These are phyloP conservation scores for Hyla sarda DNA, from an alignment of 2,113 vertebrate species.

Conservation along the genomic window DNA sequence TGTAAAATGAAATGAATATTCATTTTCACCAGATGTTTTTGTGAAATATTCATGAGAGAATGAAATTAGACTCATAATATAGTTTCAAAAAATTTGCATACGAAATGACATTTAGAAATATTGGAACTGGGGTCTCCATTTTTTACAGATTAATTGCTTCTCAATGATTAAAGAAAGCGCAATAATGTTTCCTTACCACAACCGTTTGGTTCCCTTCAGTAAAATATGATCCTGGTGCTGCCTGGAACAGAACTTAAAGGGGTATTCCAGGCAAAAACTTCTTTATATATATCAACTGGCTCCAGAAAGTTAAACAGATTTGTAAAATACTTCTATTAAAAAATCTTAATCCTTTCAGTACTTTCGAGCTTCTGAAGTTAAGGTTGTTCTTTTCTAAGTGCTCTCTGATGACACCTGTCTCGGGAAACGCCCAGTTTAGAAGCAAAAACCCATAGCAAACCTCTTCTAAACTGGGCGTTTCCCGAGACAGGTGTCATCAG, in stretches of 20 bases:
- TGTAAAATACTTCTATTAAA: too few species aligned
- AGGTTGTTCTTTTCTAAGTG: too few species aligned
- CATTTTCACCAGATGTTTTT: slow-evolving; percentile 55
- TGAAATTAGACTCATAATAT: slow-evolving; percentile 52
- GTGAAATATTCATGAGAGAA: slow-evolving; percentile 51
- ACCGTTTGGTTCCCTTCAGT: not conserved
- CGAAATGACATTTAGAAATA: slow-evolving; percentile 52
- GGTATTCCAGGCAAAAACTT: too few species aligned
- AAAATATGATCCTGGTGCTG: not conserved
- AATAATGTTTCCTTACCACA: slow-evolving; percentile 34
- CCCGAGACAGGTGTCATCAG: too few species aligned
- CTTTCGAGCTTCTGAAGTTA: too few species aligned
- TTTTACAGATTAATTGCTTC: slow-evolving; percentile 48
- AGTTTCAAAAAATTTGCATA: slow-evolving; percentile 42
- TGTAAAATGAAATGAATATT: slow-evolving; percentile 52
- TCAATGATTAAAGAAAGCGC: not conserved
- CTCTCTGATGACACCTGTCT: too few species aligned
- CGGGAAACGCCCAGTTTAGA: too few species aligned
- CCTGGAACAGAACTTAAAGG: not conserved
- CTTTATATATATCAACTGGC: too few species aligned
- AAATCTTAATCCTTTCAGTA: too few species aligned
- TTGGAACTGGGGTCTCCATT: slow-evolving; percentile 38
- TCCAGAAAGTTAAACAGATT: too few species aligned
- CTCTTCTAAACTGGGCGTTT: too few species aligned
- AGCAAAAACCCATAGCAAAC: too few species aligned